Evolutionary conservation across 2,888 invertebrate species (phyloP).

Genomic region (Trissolcus brochymenae): DNA sequence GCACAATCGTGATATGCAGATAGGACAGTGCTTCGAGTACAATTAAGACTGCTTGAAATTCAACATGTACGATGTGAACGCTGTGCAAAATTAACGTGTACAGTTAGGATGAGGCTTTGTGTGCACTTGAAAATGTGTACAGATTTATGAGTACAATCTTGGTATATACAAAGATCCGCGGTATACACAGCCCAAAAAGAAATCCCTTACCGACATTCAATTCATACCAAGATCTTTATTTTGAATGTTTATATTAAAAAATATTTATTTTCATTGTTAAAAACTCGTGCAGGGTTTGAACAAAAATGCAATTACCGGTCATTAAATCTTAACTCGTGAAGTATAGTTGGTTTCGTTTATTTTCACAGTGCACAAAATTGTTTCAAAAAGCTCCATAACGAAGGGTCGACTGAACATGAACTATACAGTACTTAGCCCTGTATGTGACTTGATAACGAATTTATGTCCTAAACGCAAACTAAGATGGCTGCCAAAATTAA

Average conservation of each 20-base stretch:
- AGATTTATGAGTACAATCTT: conserved; percentile 53
- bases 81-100: conserved; percentile 56
- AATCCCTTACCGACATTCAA: background rate
- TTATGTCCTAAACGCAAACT: conserved; percentile 65
- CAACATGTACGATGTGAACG: conserved; percentile 58
- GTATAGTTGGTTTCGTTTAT: background rate
- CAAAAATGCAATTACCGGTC: background rate
- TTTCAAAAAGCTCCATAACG: conserved; percentile 38
- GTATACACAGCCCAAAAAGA: conserved; percentile 36
- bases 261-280: background rate
- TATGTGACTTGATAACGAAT: conserved; percentile 71
- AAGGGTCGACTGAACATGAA: conserved; percentile 63
- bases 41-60: conserved; percentile 58
- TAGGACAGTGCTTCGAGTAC: conserved; percentile 58
- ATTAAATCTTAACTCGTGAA: background rate
- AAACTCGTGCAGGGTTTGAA: background rate
- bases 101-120: conserved; percentile 56
- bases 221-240: background rate
- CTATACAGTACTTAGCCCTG: conserved; percentile 68
- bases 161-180: conserved; percentile 42
- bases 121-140: conserved; percentile 53
- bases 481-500: conserved; percentile 70
- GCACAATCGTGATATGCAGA: conserved; percentile 56
- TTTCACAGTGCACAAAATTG: conserved; percentile 1
- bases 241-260: background rate